Base-by-base conservation (phyloP, 64 coral and sea anemone genomes). In the Stichodactyla helianthus region DNA sequence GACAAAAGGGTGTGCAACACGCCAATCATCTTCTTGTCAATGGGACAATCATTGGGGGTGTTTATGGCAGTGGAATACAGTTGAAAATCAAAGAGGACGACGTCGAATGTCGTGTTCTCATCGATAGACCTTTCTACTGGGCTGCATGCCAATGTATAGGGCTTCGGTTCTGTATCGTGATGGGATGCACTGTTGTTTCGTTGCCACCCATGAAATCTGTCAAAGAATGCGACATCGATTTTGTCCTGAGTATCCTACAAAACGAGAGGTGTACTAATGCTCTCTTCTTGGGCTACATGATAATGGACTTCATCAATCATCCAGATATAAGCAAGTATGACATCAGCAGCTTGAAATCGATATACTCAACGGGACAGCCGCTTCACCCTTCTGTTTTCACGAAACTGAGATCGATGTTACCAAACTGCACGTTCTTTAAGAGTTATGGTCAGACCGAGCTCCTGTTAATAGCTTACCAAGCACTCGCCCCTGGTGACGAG, bases 241-340 rank as follows among this genome's bases (percentile, higher is more conserved):
- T 56, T 26, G 14, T 89, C 23, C 28, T 82, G 22, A 70, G 23
- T 0, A 58, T 62, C 28, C 23, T 89, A 19, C 52, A 88, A 26
- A 22, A 88, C 18, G 86, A 88, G 27, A 79, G 71, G 52, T 79
- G 53, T 52, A 88, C 53, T 8, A 14, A 58, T 17, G 71, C 71
- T 51, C 5, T 60, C 6, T 26, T 88, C 20, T 56, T 55, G 52
- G 51, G 55, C 5, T 77, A 77, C 22, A 68, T 55, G 12, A 13
- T 88, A 18, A 7, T 54, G 8, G 77, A 88, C 26, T 44, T 88
- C 2, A 58, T 53, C 17, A 79, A 52, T 7, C 20, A 50, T 4
- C 25, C 5, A 55, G 71, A 79, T 6, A 20, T 58, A 1, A 13
- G 53, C 25, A 79, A 79, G 19, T 79, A 58, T 26, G 53, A 79